These are phyloP conservation scores for Zaprionus davidi DNA, from an alignment of 1,140 invertebrate species.

Conservation along the genomic window DNA sequence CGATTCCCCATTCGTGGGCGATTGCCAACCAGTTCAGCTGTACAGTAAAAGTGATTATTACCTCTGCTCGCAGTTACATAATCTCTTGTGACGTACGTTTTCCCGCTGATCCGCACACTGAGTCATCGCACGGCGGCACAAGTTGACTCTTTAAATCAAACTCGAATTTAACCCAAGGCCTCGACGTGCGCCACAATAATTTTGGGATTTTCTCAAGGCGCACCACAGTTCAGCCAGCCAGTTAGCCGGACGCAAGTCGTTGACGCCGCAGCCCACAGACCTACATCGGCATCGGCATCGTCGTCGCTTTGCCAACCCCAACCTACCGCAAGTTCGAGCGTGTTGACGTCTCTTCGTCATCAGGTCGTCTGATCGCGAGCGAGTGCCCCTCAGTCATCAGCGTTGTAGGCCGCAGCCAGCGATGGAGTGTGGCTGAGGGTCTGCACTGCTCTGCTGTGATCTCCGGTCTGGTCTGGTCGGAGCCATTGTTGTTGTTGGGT, in stretches of 20 bases:
- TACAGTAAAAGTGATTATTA: conserved; percentile 77
- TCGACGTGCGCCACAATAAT: conserved; percentile 73
- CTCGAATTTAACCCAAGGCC: conserved; percentile 76
- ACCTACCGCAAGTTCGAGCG: conserved; percentile 73
- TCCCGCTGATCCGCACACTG: conserved; percentile 53
- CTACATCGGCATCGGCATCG: conserved; percentile 29
- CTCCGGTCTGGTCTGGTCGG: conserved; percentile 22
- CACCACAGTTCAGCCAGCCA: conserved; percentile 42
- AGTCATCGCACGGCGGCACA: conserved; percentile 22
- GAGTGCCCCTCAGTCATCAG: conserved; percentile 50
- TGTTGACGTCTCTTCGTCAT: conserved; percentile 54
- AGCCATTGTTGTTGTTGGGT: conserved; percentile 42
- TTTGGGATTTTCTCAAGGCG: conserved; percentile 80
- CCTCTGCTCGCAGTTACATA: conserved; percentile 64
- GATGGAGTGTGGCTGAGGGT: conserved; percentile 31
- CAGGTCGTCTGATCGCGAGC: conserved; percentile 22
- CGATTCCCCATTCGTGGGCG: conserved; percentile 48
- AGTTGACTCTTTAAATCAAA: conserved; percentile 74
- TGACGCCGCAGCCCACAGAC: conserved; percentile 71
- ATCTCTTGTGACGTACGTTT: conserved; percentile 75
- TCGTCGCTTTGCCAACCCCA: conserved; percentile 56
- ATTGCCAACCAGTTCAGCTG: conserved; percentile 60
- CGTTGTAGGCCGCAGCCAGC: conserved; percentile 49
- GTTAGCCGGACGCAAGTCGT: conserved; percentile 55
- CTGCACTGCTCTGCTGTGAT: conserved; percentile 17